Percentiles rank a stretch among this genome's conserved stretches.
Conservation (phyloP, 2,888 invertebrate species). For the Ectemnius continuus region DNA sequence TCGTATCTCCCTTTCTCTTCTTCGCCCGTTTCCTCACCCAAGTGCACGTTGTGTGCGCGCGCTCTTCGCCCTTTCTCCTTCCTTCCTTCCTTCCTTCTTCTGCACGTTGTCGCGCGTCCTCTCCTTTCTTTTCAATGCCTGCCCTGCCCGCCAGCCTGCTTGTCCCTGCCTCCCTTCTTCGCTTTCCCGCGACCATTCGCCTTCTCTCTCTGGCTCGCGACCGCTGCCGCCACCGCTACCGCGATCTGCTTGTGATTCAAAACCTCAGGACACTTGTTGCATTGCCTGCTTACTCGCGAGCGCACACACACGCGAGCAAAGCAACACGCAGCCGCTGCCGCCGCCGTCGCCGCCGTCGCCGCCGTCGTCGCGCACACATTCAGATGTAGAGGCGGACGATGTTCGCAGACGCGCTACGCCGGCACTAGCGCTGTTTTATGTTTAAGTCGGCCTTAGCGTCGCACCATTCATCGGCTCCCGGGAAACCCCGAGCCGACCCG, state of each 20-base stretch:
- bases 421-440: conserved; percentile 65
- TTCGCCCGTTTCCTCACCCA: neutral
- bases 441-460: conserved; percentile 65
- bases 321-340: conserved; percentile 20
- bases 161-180: neutral
- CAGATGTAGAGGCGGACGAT: conserved; percentile 23
- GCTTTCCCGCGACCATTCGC: conserved; percentile 46
- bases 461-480: conserved; percentile 65
- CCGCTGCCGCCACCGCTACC: conserved; percentile 58
- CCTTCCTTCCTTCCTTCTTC: conserved; percentile 20
- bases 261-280: conserved; percentile 79
- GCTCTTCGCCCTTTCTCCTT: conserved; percentile 2
- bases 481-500: conserved; percentile 35
- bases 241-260: conserved; percentile 78
- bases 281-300: conserved; percentile 72
- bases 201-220: conserved; percentile 51
- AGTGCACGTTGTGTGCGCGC: neutral
- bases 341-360: conserved; percentile 41
- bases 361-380: conserved; percentile 35
- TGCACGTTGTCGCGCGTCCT: conserved; percentile 46
- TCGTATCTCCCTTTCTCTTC: conserved; percentile 29
- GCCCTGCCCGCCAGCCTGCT: no score
- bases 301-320: conserved; percentile 20
- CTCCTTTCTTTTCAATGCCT: conserved; percentile 15
- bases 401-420: conserved; percentile 50